Base-by-base conservation (phyloP, 2,797 vertebrate species). In the Anabas testudineus region DNA sequence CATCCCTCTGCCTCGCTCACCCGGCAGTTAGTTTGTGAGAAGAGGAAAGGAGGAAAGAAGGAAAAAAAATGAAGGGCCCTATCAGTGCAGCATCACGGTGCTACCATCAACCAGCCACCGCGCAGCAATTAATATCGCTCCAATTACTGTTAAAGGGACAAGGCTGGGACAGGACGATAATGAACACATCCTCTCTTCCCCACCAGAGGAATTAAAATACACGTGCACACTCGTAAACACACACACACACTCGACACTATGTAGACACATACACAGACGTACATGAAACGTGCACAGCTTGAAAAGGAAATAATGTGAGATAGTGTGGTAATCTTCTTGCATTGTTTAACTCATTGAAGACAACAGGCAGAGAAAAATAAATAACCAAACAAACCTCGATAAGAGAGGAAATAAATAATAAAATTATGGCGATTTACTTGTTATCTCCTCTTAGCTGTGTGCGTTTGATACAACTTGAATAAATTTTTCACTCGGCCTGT, bases 91-190 rank as follows among this genome's bases (percentile, higher is more conserved):
- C 94, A 96, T 96, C 96, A 83, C 88, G 90, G 92, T 90, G 90
- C 94, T 91, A 93, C 92, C 95, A 93, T 94, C 95, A 93, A 91
- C 93, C 93, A 93, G 93, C 94, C 86, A 91, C 92, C 93, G 81
- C 92, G 84, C 89, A 90, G 94, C 94, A 95, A 96, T 96, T 95
- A 95, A 95, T 93, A 95, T 95, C 91, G 69, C 95, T 94, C 87
- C 95, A 96, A 95, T 96, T 95, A 95, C 94, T 94, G 92, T 94
- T 92, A 92, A 86, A 91, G 92, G 94, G 93, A 95, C 91, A 3
- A 94, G 93, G 93, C 95, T 96, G 95, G 91, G 85, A 89, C 89
- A 69, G 84, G 69, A 90, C 78, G 94, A 96, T 95, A 95, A 95
- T 95, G 88, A 95, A 94, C 93, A 95, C 94, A 95, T 94, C 94